A percentile compares a stretch with the other conserved stretches of the same genome.
Conservation (phyloP, 2,113 vertebrate genomes). For the Agapornis roseicollis region DNA sequence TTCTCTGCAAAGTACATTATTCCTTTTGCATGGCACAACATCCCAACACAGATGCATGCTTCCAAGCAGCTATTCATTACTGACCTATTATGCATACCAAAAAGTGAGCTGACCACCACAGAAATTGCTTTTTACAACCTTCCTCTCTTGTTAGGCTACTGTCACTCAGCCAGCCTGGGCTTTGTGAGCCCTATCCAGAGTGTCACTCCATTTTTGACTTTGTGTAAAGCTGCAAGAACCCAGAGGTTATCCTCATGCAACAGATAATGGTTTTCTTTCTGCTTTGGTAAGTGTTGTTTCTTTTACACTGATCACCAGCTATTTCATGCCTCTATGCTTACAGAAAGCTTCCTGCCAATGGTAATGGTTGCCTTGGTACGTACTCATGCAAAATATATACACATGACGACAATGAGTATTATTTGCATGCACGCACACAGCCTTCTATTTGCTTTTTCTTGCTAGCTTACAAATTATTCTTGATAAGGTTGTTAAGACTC, state of each 20-base stretch:
- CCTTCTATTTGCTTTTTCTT: background rate
- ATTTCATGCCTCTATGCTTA: background rate
- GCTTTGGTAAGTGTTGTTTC: background rate
- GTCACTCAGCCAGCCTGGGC: background rate
- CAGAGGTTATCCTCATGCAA: background rate
- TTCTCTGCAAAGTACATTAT: background rate
- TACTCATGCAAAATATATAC: background rate
- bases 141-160: background rate
- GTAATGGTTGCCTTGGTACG: background rate
- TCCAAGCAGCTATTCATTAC: background rate
- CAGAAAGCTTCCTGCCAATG: background rate
- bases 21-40: background rate
- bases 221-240: background rate
- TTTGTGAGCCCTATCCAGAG: background rate
- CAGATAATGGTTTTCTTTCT: background rate
- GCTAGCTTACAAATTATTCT: background rate
- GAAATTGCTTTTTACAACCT: background rate
- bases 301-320: background rate
- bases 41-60: fast-evolving
- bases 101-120: fast-evolving
- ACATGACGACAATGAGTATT: background rate
- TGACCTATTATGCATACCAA: background rate
- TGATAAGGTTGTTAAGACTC: background rate
- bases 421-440: background rate
- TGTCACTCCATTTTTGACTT: background rate